These are phyloP conservation scores for Ochlodes sylvanus DNA, from an alignment of 2,888 invertebrate species.

Conservation along the genomic window DNA sequence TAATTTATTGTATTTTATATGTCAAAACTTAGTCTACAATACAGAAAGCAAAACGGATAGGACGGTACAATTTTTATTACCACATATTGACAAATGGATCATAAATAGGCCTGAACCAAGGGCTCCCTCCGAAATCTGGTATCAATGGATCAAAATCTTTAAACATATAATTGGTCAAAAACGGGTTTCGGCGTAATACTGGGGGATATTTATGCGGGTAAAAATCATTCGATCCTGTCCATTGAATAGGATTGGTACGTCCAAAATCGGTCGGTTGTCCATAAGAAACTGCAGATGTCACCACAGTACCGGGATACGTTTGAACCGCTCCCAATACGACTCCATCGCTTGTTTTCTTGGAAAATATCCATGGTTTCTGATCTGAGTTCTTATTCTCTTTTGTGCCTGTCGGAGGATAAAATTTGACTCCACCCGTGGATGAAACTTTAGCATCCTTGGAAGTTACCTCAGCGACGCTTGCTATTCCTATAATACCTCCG, in stretches of 20 bases:
- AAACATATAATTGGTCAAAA: slow-evolving; percentile 53
- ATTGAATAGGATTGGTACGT: slow-evolving; percentile 46
- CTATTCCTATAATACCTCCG: slow-evolving; percentile 55
- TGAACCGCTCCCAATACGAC: slow-evolving; percentile 56
- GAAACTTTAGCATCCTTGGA: slow-evolving; percentile 65
- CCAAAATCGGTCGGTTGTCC: slow-evolving; percentile 43
- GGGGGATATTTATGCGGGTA: slow-evolving; percentile 45
- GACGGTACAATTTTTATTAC: slow-evolving; percentile 47
- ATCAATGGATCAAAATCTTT: slow-evolving; percentile 49
- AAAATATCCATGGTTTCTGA: slow-evolving; percentile 36
- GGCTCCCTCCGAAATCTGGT: slow-evolving; percentile 45
- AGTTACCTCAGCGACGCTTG: slow-evolving; percentile 61
- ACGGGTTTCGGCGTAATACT: slow-evolving; percentile 46
- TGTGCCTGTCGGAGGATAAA: slow-evolving; percentile 52
- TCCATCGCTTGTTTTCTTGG: slow-evolving; percentile 44
- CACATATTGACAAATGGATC: slow-evolving; percentile 51
- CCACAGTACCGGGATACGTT: slow-evolving; percentile 61
- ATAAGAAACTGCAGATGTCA: slow-evolving; percentile 51
- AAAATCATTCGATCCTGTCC: slow-evolving; percentile 46
- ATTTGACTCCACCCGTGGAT: slow-evolving; percentile 59
- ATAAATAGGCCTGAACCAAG: slow-evolving; percentile 59
- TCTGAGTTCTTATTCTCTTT: slow-evolving; percentile 44
- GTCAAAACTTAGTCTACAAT: too few species aligned
- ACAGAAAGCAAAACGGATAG: too few species aligned
- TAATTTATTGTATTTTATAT: too few species aligned